These are phyloP conservation scores for Drosophila meridionalis DNA, from an alignment of 2,888 invertebrate genomes.

Conservation along the genomic window DNA sequence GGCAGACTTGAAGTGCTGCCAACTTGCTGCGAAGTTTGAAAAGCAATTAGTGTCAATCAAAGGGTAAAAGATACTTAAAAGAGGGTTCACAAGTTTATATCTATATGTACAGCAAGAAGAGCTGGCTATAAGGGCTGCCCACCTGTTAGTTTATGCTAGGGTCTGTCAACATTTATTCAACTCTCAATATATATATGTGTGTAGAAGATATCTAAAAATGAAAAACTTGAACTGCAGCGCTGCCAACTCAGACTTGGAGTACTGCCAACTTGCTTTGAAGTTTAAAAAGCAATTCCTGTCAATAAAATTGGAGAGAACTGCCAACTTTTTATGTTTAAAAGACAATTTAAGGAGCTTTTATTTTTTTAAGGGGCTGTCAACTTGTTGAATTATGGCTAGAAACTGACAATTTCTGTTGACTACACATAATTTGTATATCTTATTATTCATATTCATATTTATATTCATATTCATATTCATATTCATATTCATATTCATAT, in stretches of 20 bases:
- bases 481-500: too few relatives aligned
- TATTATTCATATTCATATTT: too few relatives aligned
- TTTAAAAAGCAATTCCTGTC: background rate
- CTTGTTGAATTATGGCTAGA: too few relatives aligned
- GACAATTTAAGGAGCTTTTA: background rate
- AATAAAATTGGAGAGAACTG: background rate
- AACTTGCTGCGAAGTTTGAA: background rate
- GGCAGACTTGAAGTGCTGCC: background rate
- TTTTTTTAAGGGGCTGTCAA: too few relatives aligned
- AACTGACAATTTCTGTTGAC: background rate
- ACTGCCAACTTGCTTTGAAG: constrained; percentile 3
- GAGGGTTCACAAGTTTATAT: too few relatives aligned
- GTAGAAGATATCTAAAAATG: too few relatives aligned
- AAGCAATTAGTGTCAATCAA: background rate
- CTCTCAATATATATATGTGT: too few relatives aligned
- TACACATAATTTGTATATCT: background rate
- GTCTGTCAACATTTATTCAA: too few relatives aligned
- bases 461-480: too few relatives aligned
- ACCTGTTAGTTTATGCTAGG: background rate
- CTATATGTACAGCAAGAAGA: background rate
- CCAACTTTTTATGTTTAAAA: background rate
- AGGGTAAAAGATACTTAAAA: background rate
- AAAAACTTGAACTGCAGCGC: too few relatives aligned
- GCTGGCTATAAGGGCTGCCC: background rate
- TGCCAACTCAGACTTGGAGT: background rate